Evolutionary conservation across 2,113 vertebrate genomes (phyloP).

Genomic region (Gymnarchus niloticus): DNA sequence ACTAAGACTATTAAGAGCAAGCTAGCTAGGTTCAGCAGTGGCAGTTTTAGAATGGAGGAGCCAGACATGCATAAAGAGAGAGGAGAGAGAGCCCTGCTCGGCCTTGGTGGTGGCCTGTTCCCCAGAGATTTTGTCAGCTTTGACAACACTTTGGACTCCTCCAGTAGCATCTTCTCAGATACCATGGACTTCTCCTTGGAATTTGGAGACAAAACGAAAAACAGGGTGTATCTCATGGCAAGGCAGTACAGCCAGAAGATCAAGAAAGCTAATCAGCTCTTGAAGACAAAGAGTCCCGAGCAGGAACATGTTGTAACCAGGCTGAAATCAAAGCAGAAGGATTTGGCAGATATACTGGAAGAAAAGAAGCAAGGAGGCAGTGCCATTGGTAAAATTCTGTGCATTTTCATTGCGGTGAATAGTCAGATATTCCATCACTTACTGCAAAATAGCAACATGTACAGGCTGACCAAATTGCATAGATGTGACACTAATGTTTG

Average conservation of each 20-base stretch:
- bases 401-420: neutral
- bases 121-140: conserved; percentile 63
- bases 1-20: conserved; percentile 64
- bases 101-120: conserved; percentile 68
- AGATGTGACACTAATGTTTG: neutral
- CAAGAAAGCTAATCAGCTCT: conserved; percentile 91
- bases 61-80: conserved; percentile 55
- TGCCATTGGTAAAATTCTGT: conserved; percentile 76
- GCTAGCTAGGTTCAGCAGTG: conserved; percentile 66
- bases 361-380: conserved; percentile 95
- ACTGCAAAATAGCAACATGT: neutral
- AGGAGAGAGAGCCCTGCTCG: conserved; percentile 54
- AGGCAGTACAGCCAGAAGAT: conserved; percentile 98
- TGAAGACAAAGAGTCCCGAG: conserved; percentile 86
- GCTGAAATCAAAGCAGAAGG: conserved; percentile 68
- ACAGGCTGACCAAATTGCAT: neutral
- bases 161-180: conserved; percentile 56
- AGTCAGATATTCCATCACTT: neutral
- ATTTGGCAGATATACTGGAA: conserved; percentile 88
- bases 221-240: conserved; percentile 90
- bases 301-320: conserved; percentile 67
- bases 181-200: conserved; percentile 63
- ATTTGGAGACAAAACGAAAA: conserved; percentile 75
- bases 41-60: conserved; percentile 66
- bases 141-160: conserved; percentile 64